These are phyloP conservation scores for Nothocercus nigrocapillus DNA, from an alignment of 2,113 vertebrate species.

Conservation along the genomic window DNA sequence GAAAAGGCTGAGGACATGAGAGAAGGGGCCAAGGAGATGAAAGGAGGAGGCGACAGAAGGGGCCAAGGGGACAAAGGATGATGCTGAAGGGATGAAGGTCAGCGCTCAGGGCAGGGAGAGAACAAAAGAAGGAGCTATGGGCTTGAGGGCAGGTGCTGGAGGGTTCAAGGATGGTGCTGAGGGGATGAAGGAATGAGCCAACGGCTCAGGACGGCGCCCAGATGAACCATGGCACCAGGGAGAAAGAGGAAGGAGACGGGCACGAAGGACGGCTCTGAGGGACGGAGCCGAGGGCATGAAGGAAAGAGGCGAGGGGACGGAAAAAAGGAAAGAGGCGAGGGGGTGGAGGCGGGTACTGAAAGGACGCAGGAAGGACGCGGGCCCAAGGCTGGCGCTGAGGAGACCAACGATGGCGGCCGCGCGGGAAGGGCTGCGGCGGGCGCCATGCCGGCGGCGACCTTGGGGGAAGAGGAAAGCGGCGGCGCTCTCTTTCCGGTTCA, in stretches of 20 bases:
- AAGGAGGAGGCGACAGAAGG: not conserved
- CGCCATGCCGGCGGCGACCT: not conserved
- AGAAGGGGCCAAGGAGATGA: not conserved
- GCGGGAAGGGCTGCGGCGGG: no score
- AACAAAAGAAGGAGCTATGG: not conserved
- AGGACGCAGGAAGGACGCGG: no score
- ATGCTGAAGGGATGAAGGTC: not conserved
- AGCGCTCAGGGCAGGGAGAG: not conserved
- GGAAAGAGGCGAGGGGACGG: no score
- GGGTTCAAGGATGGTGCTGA: not conserved
- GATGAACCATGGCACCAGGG: not conserved
- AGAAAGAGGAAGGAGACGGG: no score
- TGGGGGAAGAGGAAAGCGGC: slow-evolving; percentile 25
- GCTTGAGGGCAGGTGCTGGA: not conserved
- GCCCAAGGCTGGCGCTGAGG: no score
- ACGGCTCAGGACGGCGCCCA: not conserved
- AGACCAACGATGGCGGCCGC: no score
- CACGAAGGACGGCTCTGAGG: not conserved
- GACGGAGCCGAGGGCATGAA: not conserved
- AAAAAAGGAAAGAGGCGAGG: no score
- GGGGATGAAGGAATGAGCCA: not conserved
- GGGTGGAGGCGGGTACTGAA: no score
- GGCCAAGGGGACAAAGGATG: not conserved
- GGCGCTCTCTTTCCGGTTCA: slow-evolving; percentile 54
- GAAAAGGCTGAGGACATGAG: not conserved